These are phyloP conservation scores for Varanus salvator DNA, from an alignment of 2,113 vertebrate species.

Conservation along the genomic window DNA sequence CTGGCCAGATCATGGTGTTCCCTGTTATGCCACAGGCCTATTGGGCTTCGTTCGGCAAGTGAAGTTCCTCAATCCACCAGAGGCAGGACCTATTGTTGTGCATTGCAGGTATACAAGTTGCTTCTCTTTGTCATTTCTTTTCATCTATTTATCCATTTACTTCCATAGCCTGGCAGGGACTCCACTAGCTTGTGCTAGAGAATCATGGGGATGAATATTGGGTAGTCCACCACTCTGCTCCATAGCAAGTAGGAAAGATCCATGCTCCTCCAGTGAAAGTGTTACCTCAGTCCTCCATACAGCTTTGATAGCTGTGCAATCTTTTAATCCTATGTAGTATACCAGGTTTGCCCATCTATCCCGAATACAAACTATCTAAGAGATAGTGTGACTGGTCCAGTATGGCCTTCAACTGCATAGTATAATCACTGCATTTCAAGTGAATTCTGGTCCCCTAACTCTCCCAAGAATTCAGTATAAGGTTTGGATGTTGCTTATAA, in stretches of 20 bases:
- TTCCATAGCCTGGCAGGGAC: rapidly evolving
- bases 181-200: neutral
- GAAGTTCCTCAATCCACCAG: conserved; percentile 95
- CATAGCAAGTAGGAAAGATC: neutral
- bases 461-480: neutral
- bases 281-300: neutral
- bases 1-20: conserved; percentile 97
- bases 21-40: conserved; percentile 94
- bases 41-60: conserved; percentile 96
- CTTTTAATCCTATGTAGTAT: neutral
- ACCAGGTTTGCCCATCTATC: neutral
- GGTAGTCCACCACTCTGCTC: neutral
- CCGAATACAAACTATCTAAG: neutral
- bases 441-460: neutral
- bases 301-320: neutral
- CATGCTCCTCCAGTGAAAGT: neutral
- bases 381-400: neutral
- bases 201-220: neutral
- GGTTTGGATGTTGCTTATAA: neutral
- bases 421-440: neutral
- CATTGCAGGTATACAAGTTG: conserved; percentile 87
- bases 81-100: conserved; percentile 92
- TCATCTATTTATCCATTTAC: neutral
- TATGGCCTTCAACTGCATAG: neutral
- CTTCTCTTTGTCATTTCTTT: neutral